A percentile compares a stretch with the other conserved stretches of the same genome.
phyloP scores from a whole-genome alignment of 2,797 vertebrate genomes.

The Anguilla obscura region DNA sequence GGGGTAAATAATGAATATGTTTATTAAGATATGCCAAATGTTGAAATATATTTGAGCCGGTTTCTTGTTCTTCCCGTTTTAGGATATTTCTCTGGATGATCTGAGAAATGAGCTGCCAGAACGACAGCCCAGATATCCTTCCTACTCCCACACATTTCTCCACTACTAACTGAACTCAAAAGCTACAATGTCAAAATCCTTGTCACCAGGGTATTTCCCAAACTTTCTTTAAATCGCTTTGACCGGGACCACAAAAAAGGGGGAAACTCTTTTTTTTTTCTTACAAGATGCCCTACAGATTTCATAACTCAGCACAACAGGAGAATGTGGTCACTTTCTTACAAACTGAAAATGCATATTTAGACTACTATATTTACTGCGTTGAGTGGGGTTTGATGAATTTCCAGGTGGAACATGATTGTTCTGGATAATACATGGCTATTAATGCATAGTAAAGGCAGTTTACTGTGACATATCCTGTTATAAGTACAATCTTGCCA shows the following conservation, averaged over 20 bases:
- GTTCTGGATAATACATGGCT: neutral
- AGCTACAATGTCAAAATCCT: neutral
- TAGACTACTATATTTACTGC: neutral
- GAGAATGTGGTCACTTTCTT: neutral
- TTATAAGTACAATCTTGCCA: neutral
- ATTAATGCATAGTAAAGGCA: neutral
- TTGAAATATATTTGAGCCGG: neutral
- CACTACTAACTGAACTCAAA: neutral
- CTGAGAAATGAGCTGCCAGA: slow-evolving; percentile 89
- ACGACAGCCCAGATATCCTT: slow-evolving; percentile 96
- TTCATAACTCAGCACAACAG: neutral
- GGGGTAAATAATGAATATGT: neutral
- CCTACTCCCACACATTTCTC: neutral
- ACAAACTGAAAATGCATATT: neutral
- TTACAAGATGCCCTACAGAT: neutral
- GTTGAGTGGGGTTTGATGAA: neutral
- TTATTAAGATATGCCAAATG: neutral
- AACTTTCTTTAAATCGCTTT: neutral
- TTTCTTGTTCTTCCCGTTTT: slow-evolving; percentile 46
- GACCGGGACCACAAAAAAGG: neutral
- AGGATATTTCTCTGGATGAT: slow-evolving; percentile 90
- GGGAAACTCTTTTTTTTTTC: neutral
- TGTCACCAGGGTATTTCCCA: no score
- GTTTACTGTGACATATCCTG: neutral
- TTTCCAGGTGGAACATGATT: neutral